Conservation (phyloP, 2,888 invertebrate species). For the Drosophila suboccidentalis region DNA sequence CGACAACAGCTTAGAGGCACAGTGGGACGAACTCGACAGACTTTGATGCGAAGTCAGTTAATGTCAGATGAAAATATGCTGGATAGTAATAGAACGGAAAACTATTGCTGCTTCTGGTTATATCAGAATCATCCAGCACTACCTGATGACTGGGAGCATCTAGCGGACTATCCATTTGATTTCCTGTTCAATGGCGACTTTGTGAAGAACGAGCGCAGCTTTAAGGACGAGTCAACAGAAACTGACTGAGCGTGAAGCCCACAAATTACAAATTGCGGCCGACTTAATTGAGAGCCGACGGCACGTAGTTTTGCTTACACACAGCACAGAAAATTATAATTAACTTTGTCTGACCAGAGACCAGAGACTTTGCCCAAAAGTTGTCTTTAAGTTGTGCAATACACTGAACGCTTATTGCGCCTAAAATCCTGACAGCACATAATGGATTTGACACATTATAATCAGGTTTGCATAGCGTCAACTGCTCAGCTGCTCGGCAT, state of each 20-base stretch:
- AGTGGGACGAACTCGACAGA: conserved; percentile 50
- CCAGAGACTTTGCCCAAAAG: conserved; percentile 17
- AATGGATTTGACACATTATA: conserved; percentile 82
- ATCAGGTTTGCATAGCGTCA: conserved; percentile 74
- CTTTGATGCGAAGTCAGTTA: neutral
- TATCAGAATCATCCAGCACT: conserved; percentile 44
- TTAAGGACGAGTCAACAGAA: neutral
- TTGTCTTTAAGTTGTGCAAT: conserved; percentile 32
- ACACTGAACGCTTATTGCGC: conserved; percentile 38
- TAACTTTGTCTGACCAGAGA: conserved; percentile 66
- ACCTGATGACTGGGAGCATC: conserved; percentile 23
- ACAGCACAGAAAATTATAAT: conserved; percentile 69
- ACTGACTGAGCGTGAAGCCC: neutral
- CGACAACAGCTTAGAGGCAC: conserved; percentile 17
- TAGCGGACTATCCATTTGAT: conserved; percentile 37
- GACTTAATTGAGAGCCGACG: conserved; percentile 56
- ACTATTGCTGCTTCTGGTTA: conserved; percentile 65
- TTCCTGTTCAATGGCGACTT: conserved; percentile 45
- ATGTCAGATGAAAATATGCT: neutral
- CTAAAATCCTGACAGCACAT: conserved; percentile 68
- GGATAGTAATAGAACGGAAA: conserved; percentile 13
- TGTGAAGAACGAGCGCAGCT: conserved; percentile 34
- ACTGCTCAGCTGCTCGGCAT: conserved; percentile 30
- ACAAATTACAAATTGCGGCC: conserved; percentile 31
- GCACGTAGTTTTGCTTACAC: conserved; percentile 51